phyloP scores from a whole-genome alignment of 2,797 vertebrate genomes.

The Thalassophryne amazonica region DNA sequence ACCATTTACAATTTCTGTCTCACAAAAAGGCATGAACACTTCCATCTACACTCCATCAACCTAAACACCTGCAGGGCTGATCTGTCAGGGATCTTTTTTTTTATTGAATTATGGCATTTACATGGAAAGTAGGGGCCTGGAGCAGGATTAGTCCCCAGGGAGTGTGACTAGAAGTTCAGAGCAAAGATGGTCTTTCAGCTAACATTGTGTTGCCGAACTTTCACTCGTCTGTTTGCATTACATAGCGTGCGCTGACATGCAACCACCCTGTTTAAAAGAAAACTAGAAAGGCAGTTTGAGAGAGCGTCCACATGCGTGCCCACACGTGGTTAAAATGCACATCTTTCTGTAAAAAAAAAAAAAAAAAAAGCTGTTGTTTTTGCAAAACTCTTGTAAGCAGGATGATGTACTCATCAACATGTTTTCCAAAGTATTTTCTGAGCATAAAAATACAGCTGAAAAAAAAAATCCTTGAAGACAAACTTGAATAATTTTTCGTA shows the following conservation, averaged over 20 bases:
- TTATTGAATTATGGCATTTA: conserved; percentile 49
- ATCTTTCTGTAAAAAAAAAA: too few relatives aligned
- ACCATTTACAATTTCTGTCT: conserved; percentile 27
- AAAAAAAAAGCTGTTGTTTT: too few relatives aligned
- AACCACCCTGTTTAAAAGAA: background rate
- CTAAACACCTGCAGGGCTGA: conserved; percentile 63
- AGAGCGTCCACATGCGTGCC: background rate
- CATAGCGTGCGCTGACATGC: background rate
- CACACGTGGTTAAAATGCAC: too few relatives aligned
- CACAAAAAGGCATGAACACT: conserved; percentile 2
- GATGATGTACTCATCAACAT: too few relatives aligned
- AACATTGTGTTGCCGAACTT: conserved; percentile 19
- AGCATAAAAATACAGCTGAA: too few relatives aligned
- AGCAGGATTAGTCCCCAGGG: conserved; percentile 60
- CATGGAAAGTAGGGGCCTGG: conserved; percentile 60
- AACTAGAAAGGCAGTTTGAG: background rate
- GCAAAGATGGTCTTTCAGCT: conserved; percentile 49
- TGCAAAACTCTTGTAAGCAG: too few relatives aligned
- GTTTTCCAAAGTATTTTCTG: too few relatives aligned
- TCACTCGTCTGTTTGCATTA: conserved; percentile 10
- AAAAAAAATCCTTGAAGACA: too few relatives aligned
- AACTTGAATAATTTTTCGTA: too few relatives aligned
- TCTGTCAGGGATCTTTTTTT: conserved; percentile 39
- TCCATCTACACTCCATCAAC: conserved; percentile 25
- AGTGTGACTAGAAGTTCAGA: conserved; percentile 71